Conservation (phyloP, 2,797 vertebrate species). For the Myotis vivesi region DNA sequence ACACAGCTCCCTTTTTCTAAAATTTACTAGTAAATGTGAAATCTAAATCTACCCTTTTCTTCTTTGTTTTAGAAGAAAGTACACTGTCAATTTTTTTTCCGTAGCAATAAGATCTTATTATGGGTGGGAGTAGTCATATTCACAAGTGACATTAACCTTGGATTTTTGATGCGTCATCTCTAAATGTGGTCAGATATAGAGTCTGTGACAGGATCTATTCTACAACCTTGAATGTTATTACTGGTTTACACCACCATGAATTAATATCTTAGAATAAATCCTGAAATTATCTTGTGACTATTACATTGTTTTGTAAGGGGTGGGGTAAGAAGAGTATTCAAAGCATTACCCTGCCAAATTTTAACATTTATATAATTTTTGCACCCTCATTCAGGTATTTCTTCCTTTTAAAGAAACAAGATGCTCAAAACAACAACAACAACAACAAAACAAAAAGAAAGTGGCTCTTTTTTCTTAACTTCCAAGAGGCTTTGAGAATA, state of each 20-base stretch:
- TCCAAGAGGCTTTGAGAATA: conserved; percentile 17
- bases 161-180: neutral
- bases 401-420: neutral
- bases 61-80: neutral
- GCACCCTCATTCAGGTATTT: neutral
- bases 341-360: conserved; percentile 21
- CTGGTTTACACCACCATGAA: neutral
- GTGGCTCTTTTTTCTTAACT: neutral
- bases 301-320: neutral
- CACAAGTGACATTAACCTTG: conserved; percentile 31
- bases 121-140: neutral
- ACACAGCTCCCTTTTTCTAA: neutral
- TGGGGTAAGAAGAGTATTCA: neutral
- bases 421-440: neutral
- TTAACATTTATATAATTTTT: conserved; percentile 32
- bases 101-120: neutral
- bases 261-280: conserved; percentile 12
- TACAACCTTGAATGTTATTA: neutral
- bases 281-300: neutral
- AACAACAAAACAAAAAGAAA: neutral
- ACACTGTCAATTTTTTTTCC: neutral
- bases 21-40: conserved; percentile 3
- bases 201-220: neutral
- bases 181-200: neutral
- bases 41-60: neutral